These are phyloP conservation scores for Triplophysa rosa DNA, from an alignment of 2,113 vertebrate species.

Conservation along the genomic window DNA sequence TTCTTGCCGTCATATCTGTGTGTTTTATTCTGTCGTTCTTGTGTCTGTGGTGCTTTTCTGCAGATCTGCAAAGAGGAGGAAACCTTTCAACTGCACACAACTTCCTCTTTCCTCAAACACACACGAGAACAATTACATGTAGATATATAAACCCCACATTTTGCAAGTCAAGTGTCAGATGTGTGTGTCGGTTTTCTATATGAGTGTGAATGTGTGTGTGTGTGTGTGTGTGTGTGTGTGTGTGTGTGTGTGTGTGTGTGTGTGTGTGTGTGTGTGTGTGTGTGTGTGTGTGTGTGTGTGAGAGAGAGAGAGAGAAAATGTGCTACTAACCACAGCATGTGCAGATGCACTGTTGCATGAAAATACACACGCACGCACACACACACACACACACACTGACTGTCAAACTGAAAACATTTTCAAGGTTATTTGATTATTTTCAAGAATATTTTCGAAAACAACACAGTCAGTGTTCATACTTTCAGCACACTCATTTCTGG, in stretches of 20 bases:
- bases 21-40: not conserved
- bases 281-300: no score
- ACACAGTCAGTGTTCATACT: no score
- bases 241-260: conserved; percentile 22
- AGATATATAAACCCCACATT: not conserved
- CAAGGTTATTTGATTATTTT: no score
- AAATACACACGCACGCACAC: conserved; percentile 16
- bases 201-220: conserved; percentile 6
- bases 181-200: conserved; percentile 16
- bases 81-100: conserved; percentile 53
- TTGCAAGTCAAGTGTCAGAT: not conserved
- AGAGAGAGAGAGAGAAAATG: not conserved
- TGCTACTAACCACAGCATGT: conserved; percentile 13
- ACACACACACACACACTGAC: not conserved
- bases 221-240: not conserved
- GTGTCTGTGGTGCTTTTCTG: conserved; percentile 17
- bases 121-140: not conserved
- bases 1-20: not conserved
- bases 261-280: conserved; percentile 6
- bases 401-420: no score
- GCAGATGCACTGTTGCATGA: not conserved
- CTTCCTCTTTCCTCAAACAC: conserved; percentile 54
- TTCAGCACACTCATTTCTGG: no score
- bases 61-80: conserved; percentile 53
- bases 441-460: no score